A percentile compares a stretch with the other conserved stretches of the same genome.
Conservation (phyloP, 2,888 invertebrate genomes). For the Caenorhabditis macrosperma region DNA sequence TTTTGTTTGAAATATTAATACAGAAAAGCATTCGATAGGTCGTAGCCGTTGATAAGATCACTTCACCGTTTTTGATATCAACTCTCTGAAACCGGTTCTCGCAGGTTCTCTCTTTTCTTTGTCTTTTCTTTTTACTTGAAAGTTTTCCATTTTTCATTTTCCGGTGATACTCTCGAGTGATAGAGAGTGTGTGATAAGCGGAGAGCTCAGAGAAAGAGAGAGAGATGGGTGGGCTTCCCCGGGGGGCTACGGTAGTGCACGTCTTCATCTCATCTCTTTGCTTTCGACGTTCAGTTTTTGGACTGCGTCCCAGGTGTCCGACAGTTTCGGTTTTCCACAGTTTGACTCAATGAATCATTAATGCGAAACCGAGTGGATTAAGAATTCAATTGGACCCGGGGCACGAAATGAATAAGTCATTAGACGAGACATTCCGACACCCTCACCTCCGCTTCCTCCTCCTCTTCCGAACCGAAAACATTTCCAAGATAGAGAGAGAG, state of each 20-base stretch:
- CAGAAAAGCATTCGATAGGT: constrained; percentile 1
- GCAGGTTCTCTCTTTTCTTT: constrained; percentile 28
- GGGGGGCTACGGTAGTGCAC: constrained; percentile 1
- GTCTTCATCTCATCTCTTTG: background rate
- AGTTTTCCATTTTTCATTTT: constrained; percentile 20
- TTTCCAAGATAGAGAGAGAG: too few species aligned
- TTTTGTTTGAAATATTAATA: background rate
- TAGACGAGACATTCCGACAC: constrained; percentile 1
- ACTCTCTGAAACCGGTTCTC: constrained; percentile 32
- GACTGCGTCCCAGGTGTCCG: background rate
- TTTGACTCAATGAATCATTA: constrained; percentile 4
- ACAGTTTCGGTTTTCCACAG: background rate
- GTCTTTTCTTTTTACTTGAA: constrained; percentile 19
- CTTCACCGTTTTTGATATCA: constrained; percentile 9
- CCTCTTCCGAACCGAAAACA: too few species aligned
- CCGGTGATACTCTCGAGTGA: constrained; percentile 8
- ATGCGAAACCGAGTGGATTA: background rate
- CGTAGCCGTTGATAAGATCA: constrained; percentile 16
- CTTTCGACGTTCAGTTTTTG: background rate
- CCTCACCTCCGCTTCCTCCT: background rate
- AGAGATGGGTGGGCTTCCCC: background rate
- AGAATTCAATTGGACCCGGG: background rate
- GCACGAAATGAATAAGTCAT: constrained; percentile 1
- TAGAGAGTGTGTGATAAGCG: background rate
- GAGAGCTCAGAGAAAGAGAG: background rate